A percentile compares a stretch with the other conserved stretches of the same genome.
phyloP scores from a whole-genome alignment of 2,888 invertebrate genomes.

The Trileptium ribeirensis region DNA sequence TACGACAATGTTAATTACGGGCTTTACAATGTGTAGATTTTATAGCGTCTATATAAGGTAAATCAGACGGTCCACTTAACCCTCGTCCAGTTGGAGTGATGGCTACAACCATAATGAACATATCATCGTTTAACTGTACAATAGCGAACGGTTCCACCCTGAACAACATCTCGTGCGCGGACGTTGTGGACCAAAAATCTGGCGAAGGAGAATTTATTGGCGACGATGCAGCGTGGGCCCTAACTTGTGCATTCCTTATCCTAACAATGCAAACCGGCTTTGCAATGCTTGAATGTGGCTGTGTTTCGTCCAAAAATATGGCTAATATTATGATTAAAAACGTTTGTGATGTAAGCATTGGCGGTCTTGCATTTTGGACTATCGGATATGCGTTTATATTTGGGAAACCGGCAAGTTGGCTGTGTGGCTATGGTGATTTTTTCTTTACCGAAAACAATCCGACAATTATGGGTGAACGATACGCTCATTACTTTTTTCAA shows the following conservation, averaged over 20 bases:
- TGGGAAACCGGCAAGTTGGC: conserved; percentile 64
- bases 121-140: too few species aligned
- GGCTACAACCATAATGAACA: too few species aligned
- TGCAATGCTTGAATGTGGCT: conserved; percentile 76
- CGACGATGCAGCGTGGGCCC: conserved; percentile 80
- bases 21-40: too few species aligned
- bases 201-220: conserved; percentile 45
- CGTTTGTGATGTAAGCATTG: conserved; percentile 78
- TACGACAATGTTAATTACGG: too few species aligned
- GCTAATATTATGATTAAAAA: conserved; percentile 97
- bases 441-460: conserved; percentile 64
- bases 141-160: too few species aligned
- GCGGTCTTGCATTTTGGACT: conserved; percentile 83
- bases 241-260: conserved; percentile 76
- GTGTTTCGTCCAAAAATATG: conserved; percentile 71
- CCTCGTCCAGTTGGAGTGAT: too few species aligned
- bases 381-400: conserved; percentile 85
- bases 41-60: too few species aligned
- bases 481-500: conserved; percentile 81
- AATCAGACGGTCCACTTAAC: too few species aligned
- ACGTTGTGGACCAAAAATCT: too few species aligned
- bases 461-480: conserved; percentile 64
- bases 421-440: conserved; percentile 76
- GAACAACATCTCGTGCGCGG: too few species aligned
- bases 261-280: conserved; percentile 87